These are phyloP conservation scores for Rhinoraja longicauda DNA, from an alignment of 2,797 vertebrate species.

Conservation along the genomic window DNA sequence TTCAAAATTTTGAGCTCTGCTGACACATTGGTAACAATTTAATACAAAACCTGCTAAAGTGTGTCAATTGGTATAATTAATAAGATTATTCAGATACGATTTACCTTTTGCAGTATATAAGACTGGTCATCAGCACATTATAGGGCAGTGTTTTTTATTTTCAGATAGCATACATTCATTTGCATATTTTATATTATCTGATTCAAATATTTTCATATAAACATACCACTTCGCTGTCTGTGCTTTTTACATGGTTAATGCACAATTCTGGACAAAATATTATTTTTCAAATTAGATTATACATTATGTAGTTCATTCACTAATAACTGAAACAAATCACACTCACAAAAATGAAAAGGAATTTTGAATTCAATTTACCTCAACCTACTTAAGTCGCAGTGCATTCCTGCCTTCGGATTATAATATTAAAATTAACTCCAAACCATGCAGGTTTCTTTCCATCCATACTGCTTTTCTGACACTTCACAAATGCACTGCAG, in stretches of 20 bases:
- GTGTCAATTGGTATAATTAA: too few relatives aligned
- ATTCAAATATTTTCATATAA: neutral
- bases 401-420: neutral
- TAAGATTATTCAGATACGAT: neutral
- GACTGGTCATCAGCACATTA: neutral
- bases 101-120: neutral
- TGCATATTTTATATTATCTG: neutral
- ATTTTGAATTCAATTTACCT: neutral
- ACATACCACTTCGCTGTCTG: neutral
- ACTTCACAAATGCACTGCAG: neutral
- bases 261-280: neutral
- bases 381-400: neutral
- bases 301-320: neutral
- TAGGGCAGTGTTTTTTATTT: neutral
- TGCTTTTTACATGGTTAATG: conserved; percentile 12
- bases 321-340: neutral
- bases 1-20: neutral
- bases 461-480: neutral
- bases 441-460: neutral
- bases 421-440: neutral
- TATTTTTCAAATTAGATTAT: neutral
- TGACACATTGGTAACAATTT: conserved; percentile 2
- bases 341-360: neutral
- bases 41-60: conserved; percentile 10
- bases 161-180: neutral